A percentile compares a stretch with the other conserved stretches of the same genome.
These are phyloP conservation scores for Hucho hucho DNA, from an alignment of 2,113 vertebrate genomes.

Conservation along the genomic window DNA sequence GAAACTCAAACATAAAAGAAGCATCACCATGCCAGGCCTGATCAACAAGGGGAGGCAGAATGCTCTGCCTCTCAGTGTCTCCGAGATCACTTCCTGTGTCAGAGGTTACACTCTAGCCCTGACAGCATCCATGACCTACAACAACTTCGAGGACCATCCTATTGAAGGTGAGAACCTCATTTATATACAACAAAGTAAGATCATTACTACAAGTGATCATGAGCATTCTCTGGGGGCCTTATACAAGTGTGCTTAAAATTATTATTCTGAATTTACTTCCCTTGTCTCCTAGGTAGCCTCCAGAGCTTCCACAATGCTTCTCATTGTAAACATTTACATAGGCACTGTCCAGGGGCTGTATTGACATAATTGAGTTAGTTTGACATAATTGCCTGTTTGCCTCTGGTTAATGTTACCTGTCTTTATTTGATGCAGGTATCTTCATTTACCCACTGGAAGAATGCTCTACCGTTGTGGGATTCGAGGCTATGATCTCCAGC, in stretches of 20 bases:
- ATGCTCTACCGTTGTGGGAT: constrained; percentile 84
- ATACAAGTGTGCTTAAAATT: neutral
- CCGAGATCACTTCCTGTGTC: constrained; percentile 89
- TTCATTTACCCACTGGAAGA: constrained; percentile 94
- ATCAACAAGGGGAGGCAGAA: constrained; percentile 78
- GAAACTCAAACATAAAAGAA: constrained; percentile 47
- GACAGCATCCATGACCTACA: constrained; percentile 89
- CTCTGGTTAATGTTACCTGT: neutral
- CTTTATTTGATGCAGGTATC: constrained; percentile 74
- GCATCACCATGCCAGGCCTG: constrained; percentile 85
- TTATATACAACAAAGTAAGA: neutral
- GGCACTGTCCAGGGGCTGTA: neutral
- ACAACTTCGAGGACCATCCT: constrained; percentile 86
- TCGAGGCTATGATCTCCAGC: constrained; percentile 84
- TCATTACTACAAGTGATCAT: neutral
- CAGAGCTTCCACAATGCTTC: neutral
- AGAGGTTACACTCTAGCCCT: constrained; percentile 90
- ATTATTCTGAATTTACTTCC: neutral
- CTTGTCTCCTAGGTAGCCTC: neutral
- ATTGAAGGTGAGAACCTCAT: constrained; percentile 80
- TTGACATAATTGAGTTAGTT: neutral
- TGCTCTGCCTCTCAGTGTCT: constrained; percentile 81
- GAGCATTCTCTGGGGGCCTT: no score
- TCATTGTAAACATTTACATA: neutral
- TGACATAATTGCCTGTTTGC: neutral